These are phyloP conservation scores for Rhyacophila brunnea DNA, from an alignment of 1,140 invertebrate species.

Conservation along the genomic window DNA sequence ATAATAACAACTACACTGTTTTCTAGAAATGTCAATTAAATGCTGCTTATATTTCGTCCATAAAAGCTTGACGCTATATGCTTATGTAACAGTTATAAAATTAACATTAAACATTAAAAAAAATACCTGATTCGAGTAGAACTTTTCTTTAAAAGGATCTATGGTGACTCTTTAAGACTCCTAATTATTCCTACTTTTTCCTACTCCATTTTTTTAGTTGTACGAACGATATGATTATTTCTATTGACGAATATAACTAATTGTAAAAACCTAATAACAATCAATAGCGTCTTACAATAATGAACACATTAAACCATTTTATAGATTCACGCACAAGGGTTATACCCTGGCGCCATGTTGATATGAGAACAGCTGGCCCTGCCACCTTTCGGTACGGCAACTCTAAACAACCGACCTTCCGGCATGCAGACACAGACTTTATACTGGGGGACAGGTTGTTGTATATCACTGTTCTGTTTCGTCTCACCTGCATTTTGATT, in stretches of 20 bases:
- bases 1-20: not conserved
- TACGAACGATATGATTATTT: no score
- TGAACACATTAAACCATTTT: not conserved
- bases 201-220: no score
- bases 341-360: conserved; percentile 60
- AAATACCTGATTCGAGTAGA: not conserved
- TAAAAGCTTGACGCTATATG: no score
- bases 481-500: conserved; percentile 33
- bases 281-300: conserved; percentile 4
- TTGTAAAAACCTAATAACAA: not conserved
- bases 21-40: no score
- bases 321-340: conserved; percentile 63
- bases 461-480: conserved; percentile 43
- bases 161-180: no score
- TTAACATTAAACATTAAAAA: no score
- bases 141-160: no score
- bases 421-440: conserved; percentile 89
- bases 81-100: no score
- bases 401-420: conserved; percentile 74
- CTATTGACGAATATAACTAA: no score
- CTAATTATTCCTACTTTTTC: no score
- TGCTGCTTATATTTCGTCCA: no score
- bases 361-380: conserved; percentile 63
- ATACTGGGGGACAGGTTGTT: conserved; percentile 58
- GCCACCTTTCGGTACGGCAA: conserved; percentile 62